phyloP scores from a whole-genome alignment of 2,113 vertebrate genomes.

The Poecile atricapillus region DNA sequence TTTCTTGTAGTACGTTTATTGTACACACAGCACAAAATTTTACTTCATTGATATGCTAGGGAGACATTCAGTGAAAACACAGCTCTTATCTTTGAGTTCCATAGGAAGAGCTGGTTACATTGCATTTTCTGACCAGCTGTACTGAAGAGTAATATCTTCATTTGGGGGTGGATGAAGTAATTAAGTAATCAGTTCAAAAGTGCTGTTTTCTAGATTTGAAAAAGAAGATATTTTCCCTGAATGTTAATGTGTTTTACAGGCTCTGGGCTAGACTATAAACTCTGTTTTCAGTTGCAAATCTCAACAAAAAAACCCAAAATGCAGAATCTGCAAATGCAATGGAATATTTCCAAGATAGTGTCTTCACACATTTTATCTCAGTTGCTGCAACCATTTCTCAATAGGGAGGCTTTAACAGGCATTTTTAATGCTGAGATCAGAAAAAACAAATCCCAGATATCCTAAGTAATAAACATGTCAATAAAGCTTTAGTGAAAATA shows the following conservation, averaged over 20 bases:
- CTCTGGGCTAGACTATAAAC: background rate
- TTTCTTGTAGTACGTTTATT: background rate
- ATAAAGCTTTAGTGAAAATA: background rate
- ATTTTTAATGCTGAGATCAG: background rate
- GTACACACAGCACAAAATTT: background rate
- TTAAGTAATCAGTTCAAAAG: conserved; percentile 59
- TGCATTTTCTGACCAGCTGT: conserved; percentile 42
- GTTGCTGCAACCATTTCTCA: background rate
- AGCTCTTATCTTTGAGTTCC: background rate
- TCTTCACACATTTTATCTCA: background rate
- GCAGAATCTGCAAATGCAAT: background rate
- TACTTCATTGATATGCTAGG: background rate
- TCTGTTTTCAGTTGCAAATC: background rate
- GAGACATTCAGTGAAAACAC: background rate
- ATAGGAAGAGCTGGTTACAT: background rate
- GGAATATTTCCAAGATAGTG: background rate
- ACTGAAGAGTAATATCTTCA: conserved; percentile 1
- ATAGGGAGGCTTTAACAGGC: background rate
- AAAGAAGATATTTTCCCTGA: conserved; percentile 21
- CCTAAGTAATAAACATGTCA: background rate
- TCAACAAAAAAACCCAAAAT: background rate
- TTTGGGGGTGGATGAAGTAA: conserved; percentile 49
- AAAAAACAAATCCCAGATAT: background rate
- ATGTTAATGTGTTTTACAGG: conserved; percentile 27
- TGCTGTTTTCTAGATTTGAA: conserved; percentile 38